Conservation (phyloP, 2,888 invertebrate species). For the Cerastoderma edule region DNA sequence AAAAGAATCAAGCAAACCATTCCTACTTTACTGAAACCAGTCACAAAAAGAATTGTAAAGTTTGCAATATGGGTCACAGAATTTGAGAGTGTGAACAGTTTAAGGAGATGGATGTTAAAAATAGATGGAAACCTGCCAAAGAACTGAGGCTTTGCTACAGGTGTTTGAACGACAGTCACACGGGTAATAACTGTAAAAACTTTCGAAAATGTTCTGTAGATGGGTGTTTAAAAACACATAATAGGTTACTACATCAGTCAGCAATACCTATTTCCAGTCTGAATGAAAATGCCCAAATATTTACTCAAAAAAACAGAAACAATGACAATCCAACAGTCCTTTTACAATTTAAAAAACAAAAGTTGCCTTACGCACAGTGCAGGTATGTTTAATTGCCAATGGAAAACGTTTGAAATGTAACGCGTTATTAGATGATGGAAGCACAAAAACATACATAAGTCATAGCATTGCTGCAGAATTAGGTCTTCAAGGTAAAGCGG, state of each 20-base stretch:
- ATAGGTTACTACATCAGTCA: slow-evolving; percentile 25
- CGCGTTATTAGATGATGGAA: slow-evolving; percentile 58
- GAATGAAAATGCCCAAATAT: not conserved
- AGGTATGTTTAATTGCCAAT: slow-evolving; percentile 28
- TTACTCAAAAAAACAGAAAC: too few relatives aligned
- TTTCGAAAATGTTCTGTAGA: slow-evolving; percentile 22
- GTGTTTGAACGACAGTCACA: slow-evolving; percentile 28
- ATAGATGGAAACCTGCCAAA: slow-evolving; percentile 20
- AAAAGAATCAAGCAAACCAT: not conserved
- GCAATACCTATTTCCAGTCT: not conserved
- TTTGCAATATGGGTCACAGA: slow-evolving; percentile 10
- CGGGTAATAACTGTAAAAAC: slow-evolving; percentile 19
- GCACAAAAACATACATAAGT: slow-evolving; percentile 56
- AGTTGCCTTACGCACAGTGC: slow-evolving; percentile 13
- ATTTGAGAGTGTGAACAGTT: slow-evolving; percentile 28
- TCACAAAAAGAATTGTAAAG: slow-evolving; percentile 1
- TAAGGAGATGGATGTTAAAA: not conserved
- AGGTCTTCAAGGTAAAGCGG: slow-evolving; percentile 28
- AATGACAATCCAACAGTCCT: not conserved
- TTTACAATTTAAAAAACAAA: not conserved
- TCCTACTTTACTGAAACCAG: not conserved
- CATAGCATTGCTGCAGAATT: slow-evolving; percentile 43
- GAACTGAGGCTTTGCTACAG: slow-evolving; percentile 24
- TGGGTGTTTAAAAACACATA: slow-evolving; percentile 18
- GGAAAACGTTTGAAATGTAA: slow-evolving; percentile 31